Percentiles rank a stretch among this genome's conserved stretches.
Conservation (phyloP, 2,113 vertebrate genomes). For the Cariama cristata region DNA sequence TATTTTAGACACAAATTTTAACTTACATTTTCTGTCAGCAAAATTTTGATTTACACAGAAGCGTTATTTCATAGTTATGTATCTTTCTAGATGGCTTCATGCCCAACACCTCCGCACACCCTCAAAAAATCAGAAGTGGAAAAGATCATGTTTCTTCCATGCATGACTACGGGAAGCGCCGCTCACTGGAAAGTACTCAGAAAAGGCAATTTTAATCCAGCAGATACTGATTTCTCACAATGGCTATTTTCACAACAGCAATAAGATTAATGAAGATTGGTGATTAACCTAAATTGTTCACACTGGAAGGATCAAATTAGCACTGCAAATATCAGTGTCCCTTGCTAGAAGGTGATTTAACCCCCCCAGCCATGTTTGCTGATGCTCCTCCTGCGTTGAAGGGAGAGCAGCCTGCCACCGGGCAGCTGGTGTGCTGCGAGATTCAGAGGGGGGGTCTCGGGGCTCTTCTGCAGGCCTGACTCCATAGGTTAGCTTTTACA, state of each 20-base stretch:
- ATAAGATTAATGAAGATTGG: neutral
- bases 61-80: neutral
- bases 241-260: neutral
- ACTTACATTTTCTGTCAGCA: neutral
- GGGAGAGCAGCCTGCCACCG: neutral
- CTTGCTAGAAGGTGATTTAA: neutral
- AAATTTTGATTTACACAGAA: neutral
- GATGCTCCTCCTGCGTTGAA: neutral
- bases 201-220: neutral
- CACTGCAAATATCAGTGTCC: neutral
- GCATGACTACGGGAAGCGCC: neutral
- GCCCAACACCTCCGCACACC: neutral
- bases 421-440: neutral
- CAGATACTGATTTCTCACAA: neutral
- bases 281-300: neutral
- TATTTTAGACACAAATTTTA: neutral
- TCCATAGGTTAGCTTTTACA: neutral
- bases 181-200: neutral
- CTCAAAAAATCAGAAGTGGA: neutral
- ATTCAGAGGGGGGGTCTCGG: neutral
- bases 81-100: neutral
- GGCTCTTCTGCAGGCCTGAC: neutral
- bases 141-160: neutral
- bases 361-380: fast-evolving
- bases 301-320: neutral